Conservation (phyloP, 2,888 invertebrate species). For the Pseudanteris insignis region DNA sequence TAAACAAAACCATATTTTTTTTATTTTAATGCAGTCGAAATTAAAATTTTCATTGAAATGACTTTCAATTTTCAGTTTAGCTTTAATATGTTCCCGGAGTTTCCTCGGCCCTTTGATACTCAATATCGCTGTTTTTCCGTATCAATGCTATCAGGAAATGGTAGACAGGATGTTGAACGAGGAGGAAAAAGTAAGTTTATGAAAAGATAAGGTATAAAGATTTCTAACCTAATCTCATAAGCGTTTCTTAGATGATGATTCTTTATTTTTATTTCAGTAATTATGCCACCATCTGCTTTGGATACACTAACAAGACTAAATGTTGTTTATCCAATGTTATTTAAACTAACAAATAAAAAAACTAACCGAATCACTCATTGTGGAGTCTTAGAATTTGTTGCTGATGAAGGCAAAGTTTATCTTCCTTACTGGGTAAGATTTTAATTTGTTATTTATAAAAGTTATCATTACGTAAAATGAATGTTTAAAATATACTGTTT, state of each 20-base stretch:
- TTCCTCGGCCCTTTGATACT: conserved; percentile 81
- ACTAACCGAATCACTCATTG: conserved; percentile 68
- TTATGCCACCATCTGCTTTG: conserved; percentile 97
- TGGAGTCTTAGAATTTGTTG: conserved; percentile 85
- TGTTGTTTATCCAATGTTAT: conserved; percentile 98
- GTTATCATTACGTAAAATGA: neutral
- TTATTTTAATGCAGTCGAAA: conserved; percentile 23
- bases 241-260: conserved; percentile 4
- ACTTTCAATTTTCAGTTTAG: conserved; percentile 79
- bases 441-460: neutral
- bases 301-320: conserved; percentile 92
- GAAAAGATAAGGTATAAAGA: neutral
- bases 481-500: too few relatives aligned
- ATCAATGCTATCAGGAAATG: conserved; percentile 93
- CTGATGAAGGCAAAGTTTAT: conserved; percentile 97
- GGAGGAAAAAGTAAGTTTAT: conserved; percentile 97
- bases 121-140: conserved; percentile 93
- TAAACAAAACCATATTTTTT: too few relatives aligned
- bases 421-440: conserved; percentile 93
- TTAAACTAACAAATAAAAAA: conserved; percentile 90
- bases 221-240: neutral
- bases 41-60: conserved; percentile 40
- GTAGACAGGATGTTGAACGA: conserved; percentile 91
- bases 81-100: conserved; percentile 89
- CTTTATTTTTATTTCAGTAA: conserved; percentile 74